These are phyloP conservation scores for Atractosteus spatula DNA, from an alignment of 2,113 vertebrate genomes.

Conservation along the genomic window DNA sequence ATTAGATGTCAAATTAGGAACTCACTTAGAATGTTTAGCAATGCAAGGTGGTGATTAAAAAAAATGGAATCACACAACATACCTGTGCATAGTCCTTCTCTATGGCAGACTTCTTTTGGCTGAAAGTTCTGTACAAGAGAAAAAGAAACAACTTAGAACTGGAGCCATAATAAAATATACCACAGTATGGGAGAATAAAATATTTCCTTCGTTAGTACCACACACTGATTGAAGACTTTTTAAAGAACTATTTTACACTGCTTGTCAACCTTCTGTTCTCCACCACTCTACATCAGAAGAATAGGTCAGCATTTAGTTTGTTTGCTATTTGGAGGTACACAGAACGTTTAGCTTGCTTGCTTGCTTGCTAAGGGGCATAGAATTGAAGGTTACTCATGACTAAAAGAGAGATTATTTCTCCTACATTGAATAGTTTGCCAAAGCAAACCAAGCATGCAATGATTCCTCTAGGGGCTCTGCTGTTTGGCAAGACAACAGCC, in stretches of 20 bases:
- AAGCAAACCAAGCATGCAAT: conserved; percentile 4
- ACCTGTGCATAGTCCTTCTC: conserved; percentile 97
- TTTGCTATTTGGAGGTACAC: background rate
- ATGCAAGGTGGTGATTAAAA: background rate
- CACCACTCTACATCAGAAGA: background rate
- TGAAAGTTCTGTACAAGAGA: conserved; percentile 82
- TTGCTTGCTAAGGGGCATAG: background rate
- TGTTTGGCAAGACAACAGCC: background rate
- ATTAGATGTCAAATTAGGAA: no score
- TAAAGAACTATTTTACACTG: no score
- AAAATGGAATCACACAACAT: conserved; percentile 34
- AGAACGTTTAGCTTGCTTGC: background rate
- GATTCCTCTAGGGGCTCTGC: conserved; percentile 2
- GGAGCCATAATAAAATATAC: background rate
- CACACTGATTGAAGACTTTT: no score
- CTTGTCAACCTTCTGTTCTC: background rate
- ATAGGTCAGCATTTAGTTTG: background rate
- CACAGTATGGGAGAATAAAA: conserved; percentile 10
- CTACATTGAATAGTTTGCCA: background rate
- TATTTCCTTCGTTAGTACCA: no score
- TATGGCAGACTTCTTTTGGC: conserved; percentile 93
- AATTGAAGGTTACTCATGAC: background rate
- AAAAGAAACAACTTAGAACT: conserved; percentile 25
- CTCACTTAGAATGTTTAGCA: no score
- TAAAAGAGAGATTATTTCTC: background rate